Conservation (phyloP, 1,140 invertebrate species). For the Rhyacophila brunnea region DNA sequence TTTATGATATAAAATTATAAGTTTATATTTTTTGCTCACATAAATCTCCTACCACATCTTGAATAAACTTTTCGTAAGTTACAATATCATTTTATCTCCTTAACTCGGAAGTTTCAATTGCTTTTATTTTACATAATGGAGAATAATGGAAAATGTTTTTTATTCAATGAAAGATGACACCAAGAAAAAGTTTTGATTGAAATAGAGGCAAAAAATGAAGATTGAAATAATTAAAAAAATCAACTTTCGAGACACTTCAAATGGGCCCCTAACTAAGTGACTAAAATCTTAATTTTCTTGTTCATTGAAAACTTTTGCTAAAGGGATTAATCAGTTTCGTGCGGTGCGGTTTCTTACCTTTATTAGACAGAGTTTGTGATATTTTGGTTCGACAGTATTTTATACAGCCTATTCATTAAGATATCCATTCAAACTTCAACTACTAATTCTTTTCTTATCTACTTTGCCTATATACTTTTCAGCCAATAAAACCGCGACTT, state of each 20-base stretch:
- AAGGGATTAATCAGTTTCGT: no score
- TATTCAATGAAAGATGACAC: constrained; percentile 31
- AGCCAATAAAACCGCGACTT: no score
- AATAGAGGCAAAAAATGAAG: constrained; percentile 20
- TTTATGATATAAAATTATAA: constrained; percentile 3
- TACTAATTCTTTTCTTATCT: no score
- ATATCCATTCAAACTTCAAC: no score
- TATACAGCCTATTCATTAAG: no score
- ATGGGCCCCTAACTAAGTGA: no score
- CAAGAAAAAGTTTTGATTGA: constrained; percentile 28
- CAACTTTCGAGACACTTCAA: no score
- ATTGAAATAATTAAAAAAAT: constrained; percentile 3
- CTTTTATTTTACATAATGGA: constrained; percentile 33
- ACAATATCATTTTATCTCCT: constrained; percentile 18
- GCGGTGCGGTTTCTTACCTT: no score
- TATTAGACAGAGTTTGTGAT: no score
- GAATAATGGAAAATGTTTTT: constrained; percentile 30
- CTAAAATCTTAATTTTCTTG: not conserved
- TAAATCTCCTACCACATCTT: constrained; percentile 15
- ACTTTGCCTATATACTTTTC: no score
- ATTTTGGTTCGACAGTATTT: no score
- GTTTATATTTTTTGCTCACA: not conserved
- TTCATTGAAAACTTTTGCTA: not conserved
- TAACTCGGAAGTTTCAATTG: constrained; percentile 28
- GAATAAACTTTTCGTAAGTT: constrained; percentile 26